Evolutionary conservation across 1,140 invertebrate genomes (phyloP).

Genomic region (Drosophila varians): DNA sequence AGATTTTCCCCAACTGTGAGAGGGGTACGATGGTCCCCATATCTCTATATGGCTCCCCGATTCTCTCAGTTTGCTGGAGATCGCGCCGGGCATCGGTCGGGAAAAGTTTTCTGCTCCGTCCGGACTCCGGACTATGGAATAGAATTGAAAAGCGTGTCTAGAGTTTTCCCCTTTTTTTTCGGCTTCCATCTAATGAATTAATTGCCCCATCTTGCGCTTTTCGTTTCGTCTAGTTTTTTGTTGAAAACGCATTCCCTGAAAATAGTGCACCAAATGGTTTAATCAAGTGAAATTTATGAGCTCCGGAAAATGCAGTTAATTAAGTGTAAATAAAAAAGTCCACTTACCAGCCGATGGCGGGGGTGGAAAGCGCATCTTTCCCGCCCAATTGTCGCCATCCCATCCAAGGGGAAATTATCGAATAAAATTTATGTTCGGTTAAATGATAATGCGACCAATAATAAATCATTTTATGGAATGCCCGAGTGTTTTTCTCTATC

Average conservation of each 20-base stretch:
- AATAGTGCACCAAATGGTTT: constrained; percentile 75
- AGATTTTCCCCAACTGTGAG: constrained; percentile 41
- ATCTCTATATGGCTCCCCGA: constrained; percentile 14
- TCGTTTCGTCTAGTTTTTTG: constrained; percentile 29
- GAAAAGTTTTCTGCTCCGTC: constrained; percentile 15
- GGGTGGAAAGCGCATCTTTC: constrained; percentile 25
- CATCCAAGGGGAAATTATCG: constrained; percentile 33
- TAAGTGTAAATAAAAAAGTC: constrained; percentile 74
- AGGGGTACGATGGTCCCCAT: constrained; percentile 28
- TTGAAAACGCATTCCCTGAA: constrained; percentile 38
- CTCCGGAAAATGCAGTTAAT: constrained; percentile 73
- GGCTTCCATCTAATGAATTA: constrained; percentile 69
- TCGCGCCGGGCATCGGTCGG: constrained; percentile 48
- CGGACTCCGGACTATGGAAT: no score
- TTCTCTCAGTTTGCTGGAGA: constrained; percentile 56
- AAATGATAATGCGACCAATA: constrained; percentile 56
- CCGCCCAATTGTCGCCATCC: background rate
- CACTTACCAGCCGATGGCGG: background rate
- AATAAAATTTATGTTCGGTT: constrained; percentile 59
- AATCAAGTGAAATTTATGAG: constrained; percentile 82
- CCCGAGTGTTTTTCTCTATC: constrained; percentile 22
- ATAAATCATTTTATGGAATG: constrained; percentile 61
- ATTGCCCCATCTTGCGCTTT: constrained; percentile 51
- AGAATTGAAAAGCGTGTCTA: constrained; percentile 66
- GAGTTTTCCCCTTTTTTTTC: constrained; percentile 11